Evolutionary conservation across 2,113 vertebrate species (phyloP), one percentile per base, ranked within the genome.

Genomic region (Porphyrio hochstetteri): DNA sequence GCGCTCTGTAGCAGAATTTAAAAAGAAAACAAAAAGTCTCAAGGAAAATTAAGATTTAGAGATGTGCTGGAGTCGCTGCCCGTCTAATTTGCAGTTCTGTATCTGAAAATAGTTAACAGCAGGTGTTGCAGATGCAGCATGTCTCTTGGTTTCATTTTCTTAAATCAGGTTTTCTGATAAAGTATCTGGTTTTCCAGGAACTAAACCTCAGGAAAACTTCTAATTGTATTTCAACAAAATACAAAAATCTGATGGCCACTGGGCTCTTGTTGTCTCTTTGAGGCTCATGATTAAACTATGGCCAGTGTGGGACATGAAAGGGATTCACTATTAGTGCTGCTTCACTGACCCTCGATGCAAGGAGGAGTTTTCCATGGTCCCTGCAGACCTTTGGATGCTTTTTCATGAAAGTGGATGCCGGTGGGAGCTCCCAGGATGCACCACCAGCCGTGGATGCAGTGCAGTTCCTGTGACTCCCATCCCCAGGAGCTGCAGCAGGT

Each of bases 331-430:
- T 72, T 40, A 5, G 23, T 28, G 23, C 46, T 46, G 1, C 17
- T 86, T 31, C 36, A 31, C 83, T 48, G 67, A 28, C 59, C 68
- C 28, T 56, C 96, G 95, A 72, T 97, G 84, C 70, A 98, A 98
- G 63, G 98, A 99, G 95, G 90, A 97, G 56, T 98, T 99, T 82
- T 98, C 63, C 91, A 46, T 36, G 90, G 88, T 13, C 98, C 96
- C 27, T 21, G 36, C 98, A 60, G 97, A 97, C 36, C 96, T 96
- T 44, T 98, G 97, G 38, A 67, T 98, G 93, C 90, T 98, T 28
- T 98, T 98, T 96, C 94, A 96, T 57, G 81, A 90, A 11, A 98
- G 97, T 68, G 98, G 98, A 18, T 95, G 98, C 97, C 98, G 98
- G 97, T 84, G 95, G 94, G 98, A 98, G 82, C 67, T 98, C 48